Evolutionary conservation across 2,113 vertebrate genomes (phyloP), one percentile per base, ranked within the genome.

Genomic region (Solenodon paradoxus): DNA sequence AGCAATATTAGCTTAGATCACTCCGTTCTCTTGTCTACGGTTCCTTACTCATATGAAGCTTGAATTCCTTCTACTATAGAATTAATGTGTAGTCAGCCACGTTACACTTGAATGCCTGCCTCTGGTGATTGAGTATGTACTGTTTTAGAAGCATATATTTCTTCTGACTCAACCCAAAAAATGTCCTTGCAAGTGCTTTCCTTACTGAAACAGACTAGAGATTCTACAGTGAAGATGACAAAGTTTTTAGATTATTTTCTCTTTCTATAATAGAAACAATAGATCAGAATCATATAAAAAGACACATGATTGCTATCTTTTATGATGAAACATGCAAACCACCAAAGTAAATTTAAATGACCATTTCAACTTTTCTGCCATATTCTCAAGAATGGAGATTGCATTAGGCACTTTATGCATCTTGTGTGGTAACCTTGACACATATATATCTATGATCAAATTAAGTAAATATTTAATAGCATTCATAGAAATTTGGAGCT

Each of bases 401-500:
- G 24, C 2, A 64, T 90, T 80, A 61, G 28, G 42, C 10, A 17
- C 5, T 71, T 5, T 11, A 0, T 45, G 24, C 90, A 2, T 78
- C 7, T 82, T 72, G 2, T 0, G 6, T 81, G 30, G 90, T 40
- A 96, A 1, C 35, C 24, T 82, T n/a, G 22, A 20, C n/a, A 75
- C 24, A 59, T 1, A 38, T 72, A 0, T 28, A 20, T 42, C 53
- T 13, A n/a, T 4, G 75, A 9, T 79, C n/a, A 93, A 93, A 78
- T 64, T 81, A 85, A 64, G 5, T 28, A 88, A 51, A 3, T 53
- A 77, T 92, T 91, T 90, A 87, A 68, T 59, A 75, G 7, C 47
- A 85, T 68, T 51, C 82, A 26, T 86, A 93, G 53, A 92, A 97
- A 93, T 35, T 69, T 95, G 24, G n/a, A 95, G 22, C 28, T 85